Evolutionary conservation across 2,113 vertebrate genomes (phyloP).

Genomic region (Cyprinus carpio): DNA sequence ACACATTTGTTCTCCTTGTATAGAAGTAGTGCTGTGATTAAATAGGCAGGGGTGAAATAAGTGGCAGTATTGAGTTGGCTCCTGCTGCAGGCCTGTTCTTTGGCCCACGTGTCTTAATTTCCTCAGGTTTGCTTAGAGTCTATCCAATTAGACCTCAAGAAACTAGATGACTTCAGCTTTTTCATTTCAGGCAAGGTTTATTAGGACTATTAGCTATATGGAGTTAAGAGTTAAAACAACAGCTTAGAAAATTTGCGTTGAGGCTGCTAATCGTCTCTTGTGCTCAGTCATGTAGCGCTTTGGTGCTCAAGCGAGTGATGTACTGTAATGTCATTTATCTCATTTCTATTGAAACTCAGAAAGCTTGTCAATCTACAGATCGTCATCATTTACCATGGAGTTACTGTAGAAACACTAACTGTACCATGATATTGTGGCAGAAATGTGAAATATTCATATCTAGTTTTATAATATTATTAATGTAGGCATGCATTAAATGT

Average conservation of each 20-base stretch:
- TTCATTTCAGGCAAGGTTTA: slow-evolving; percentile 17
- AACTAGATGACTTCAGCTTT: slow-evolving; percentile 16
- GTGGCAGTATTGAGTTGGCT: slow-evolving; percentile 35
- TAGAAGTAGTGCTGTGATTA: slow-evolving; percentile 41
- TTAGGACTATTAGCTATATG: slow-evolving; percentile 21
- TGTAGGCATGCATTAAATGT: too few relatives aligned
- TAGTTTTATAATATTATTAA: too few relatives aligned
- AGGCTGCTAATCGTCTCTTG: background rate
- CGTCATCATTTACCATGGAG: too few relatives aligned
- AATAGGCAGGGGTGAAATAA: slow-evolving; percentile 39
- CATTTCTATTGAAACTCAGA: background rate
- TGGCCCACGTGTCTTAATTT: slow-evolving; percentile 31
- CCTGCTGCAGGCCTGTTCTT: slow-evolving; percentile 19
- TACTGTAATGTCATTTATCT: background rate
- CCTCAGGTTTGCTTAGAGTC: slow-evolving; percentile 25
- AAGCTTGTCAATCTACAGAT: too few relatives aligned
- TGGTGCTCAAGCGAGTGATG: background rate
- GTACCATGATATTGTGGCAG: background rate
- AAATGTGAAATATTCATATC: background rate
- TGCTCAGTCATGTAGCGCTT: background rate
- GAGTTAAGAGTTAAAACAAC: slow-evolving; percentile 10
- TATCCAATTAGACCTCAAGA: slow-evolving; percentile 46
- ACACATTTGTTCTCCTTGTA: slow-evolving; percentile 34
- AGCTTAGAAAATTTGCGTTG: background rate
- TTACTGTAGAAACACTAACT: too few relatives aligned